These are phyloP conservation scores for Drosophila maculinotata DNA, from an alignment of 2,888 invertebrate genomes.

Conservation along the genomic window DNA sequence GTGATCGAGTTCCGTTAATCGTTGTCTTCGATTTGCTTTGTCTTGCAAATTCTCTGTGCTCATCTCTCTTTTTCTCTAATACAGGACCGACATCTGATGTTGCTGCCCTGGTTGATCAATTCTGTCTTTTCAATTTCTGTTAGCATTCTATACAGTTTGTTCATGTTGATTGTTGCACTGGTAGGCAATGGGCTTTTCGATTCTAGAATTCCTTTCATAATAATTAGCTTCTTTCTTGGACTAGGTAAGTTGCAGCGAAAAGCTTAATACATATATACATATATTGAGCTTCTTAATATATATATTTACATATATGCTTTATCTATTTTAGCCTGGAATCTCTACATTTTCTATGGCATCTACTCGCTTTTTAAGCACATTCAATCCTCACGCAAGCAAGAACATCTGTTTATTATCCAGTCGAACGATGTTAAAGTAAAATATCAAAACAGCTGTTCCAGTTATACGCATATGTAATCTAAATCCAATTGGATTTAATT, in stretches of 20 bases:
- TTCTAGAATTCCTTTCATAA: conserved; percentile 5
- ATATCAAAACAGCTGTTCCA: conserved; percentile 42
- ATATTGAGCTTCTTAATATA: background rate
- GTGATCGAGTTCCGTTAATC: conserved; percentile 1
- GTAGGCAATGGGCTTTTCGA: fast-evolving
- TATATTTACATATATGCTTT: background rate
- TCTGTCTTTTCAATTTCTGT: conserved; percentile 54
- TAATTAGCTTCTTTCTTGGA: conserved; percentile 30
- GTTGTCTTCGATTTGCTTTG: conserved; percentile 1
- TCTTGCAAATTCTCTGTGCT: background rate
- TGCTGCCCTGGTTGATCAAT: conserved; percentile 78
- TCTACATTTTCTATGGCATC: conserved; percentile 66
- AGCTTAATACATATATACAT: background rate
- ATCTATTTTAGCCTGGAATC: conserved; percentile 52
- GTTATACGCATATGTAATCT: conserved; percentile 70
- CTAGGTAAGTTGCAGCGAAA: conserved; percentile 62
- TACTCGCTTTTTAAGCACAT: conserved; percentile 73
- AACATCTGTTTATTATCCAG: conserved; percentile 53
- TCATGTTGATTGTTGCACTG: conserved; percentile 1
- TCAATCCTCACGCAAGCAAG: conserved; percentile 60
- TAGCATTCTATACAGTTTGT: conserved; percentile 39
- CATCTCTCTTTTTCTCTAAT: conserved; percentile 24
- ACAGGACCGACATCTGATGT: conserved; percentile 77
- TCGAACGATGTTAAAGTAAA: background rate
- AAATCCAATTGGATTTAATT: background rate